Conservation (phyloP, 2,888 invertebrate genomes). For the Apomyelois bistriatella region DNA sequence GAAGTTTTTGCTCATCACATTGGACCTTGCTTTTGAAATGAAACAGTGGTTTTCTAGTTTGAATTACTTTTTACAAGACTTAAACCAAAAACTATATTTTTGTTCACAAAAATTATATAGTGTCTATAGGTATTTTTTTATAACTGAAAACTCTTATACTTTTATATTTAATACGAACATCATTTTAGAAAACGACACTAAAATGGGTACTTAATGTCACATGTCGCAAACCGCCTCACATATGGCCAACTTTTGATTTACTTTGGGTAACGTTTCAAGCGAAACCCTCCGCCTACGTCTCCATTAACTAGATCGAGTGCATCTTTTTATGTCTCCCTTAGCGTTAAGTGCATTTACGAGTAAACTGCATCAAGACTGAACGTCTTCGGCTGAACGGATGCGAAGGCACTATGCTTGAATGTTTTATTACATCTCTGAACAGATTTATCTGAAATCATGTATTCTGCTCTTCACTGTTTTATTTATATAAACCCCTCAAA, state of each 20-base stretch:
- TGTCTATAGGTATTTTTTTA: too few species aligned
- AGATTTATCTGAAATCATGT: slow-evolving; percentile 43
- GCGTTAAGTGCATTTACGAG: slow-evolving; percentile 74
- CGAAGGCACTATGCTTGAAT: slow-evolving; percentile 44
- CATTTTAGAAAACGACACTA: slow-evolving; percentile 4
- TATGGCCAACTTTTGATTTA: slow-evolving; percentile 41
- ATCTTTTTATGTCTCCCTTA: slow-evolving; percentile 67
- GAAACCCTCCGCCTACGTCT: slow-evolving; percentile 49
- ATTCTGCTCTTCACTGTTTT: slow-evolving; percentile 24
- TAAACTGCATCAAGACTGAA: slow-evolving; percentile 51
- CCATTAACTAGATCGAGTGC: slow-evolving; percentile 68
- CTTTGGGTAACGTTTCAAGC: slow-evolving; percentile 35
- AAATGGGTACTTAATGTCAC: slow-evolving; percentile 9
- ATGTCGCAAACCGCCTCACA: slow-evolving; percentile 6
- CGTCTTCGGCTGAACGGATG: slow-evolving; percentile 42
- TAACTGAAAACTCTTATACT: not conserved
- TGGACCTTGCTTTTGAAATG: not conserved
- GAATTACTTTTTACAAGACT: not conserved
- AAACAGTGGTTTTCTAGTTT: not conserved
- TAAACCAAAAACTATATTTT: too few species aligned
- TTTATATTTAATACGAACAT: not conserved
- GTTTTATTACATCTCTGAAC: slow-evolving; percentile 49
- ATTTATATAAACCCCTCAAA: slow-evolving; percentile 36
- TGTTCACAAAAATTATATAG: too few species aligned
- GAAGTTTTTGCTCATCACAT: not conserved